Conservation (phyloP, 1,140 invertebrate genomes). For the Lepidurus apus region DNA sequence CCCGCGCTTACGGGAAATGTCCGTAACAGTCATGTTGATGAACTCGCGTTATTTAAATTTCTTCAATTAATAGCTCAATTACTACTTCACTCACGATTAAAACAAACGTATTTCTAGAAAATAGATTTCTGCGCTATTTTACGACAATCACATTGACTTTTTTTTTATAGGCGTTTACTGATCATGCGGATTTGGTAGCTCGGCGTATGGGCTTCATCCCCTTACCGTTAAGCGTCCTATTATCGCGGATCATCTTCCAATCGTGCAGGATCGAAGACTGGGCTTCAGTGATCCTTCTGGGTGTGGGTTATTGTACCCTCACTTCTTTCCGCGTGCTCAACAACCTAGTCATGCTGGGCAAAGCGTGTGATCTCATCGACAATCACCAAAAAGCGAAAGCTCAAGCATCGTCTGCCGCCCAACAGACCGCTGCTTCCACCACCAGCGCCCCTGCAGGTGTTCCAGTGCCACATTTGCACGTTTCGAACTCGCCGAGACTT, state of each 20-base stretch:
- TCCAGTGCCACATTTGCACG: neutral
- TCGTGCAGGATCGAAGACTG: slow-evolving; percentile 57
- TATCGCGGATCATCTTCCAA: slow-evolving; percentile 72
- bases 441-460: neutral
- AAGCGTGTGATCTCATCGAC: slow-evolving; percentile 74
- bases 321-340: slow-evolving; percentile 74
- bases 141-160: slow-evolving; percentile 11
- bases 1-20: too few species aligned
- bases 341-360: slow-evolving; percentile 80
- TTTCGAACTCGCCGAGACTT: neutral
- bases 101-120: neutral
- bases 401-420: slow-evolving; percentile 36
- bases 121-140: neutral
- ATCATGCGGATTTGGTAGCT: slow-evolving; percentile 92
- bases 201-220: slow-evolving; percentile 97
- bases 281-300: slow-evolving; percentile 59
- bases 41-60: neutral
- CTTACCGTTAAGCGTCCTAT: slow-evolving; percentile 84
- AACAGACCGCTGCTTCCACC: slow-evolving; percentile 1
- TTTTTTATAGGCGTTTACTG: slow-evolving; percentile 78
- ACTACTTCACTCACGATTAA: neutral
- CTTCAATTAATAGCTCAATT: neutral
- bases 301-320: slow-evolving; percentile 71
- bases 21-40: too few species aligned
- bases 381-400: slow-evolving; percentile 59